A percentile compares a stretch with the other conserved stretches of the same genome.
Conservation (phyloP, 92 coral and sea anemone species). For the Parazoanthus atlanticus region DNA sequence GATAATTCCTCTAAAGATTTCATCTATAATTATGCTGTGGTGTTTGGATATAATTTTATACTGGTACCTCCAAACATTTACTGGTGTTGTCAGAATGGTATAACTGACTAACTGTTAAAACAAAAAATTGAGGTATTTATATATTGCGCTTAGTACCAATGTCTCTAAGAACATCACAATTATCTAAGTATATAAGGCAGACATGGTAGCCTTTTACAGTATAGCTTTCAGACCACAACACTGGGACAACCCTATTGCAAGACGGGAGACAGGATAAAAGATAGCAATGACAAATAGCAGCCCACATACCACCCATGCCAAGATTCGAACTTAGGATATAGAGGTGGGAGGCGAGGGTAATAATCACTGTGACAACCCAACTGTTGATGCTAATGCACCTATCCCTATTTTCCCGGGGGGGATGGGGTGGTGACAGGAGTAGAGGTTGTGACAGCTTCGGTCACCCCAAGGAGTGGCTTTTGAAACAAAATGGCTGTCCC, state of each 20-base stretch:
- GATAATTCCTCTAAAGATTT: constrained; percentile 1
- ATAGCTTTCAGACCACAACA: constrained; percentile 3
- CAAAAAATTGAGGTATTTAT: constrained; percentile 11
- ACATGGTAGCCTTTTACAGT: constrained; percentile 5
- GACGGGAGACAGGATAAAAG: neutral
- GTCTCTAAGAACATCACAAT: constrained; percentile 19
- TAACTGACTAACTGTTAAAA: neutral
- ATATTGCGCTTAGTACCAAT: neutral
- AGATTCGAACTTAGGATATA: neutral
- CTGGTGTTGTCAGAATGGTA: constrained; percentile 17
- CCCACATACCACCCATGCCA: constrained; percentile 16
- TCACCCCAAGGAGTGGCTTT: neutral
- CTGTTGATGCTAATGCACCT: constrained; percentile 6
- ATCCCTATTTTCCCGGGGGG: neutral
- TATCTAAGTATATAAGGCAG: neutral
- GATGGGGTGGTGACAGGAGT: neutral
- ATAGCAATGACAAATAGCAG: constrained; percentile 4
- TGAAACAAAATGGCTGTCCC: neutral
- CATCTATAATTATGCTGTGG: constrained; percentile 2
- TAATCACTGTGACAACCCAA: constrained; percentile 1
- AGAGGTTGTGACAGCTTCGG: constrained; percentile 3
- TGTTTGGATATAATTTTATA: constrained; percentile 15
- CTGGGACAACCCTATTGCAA: neutral
- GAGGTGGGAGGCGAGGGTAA: constrained; percentile 11
- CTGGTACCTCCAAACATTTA: constrained; percentile 1